Base-by-base conservation (phyloP, 2,797 vertebrate species). In the Galagoides demidoff region DNA sequence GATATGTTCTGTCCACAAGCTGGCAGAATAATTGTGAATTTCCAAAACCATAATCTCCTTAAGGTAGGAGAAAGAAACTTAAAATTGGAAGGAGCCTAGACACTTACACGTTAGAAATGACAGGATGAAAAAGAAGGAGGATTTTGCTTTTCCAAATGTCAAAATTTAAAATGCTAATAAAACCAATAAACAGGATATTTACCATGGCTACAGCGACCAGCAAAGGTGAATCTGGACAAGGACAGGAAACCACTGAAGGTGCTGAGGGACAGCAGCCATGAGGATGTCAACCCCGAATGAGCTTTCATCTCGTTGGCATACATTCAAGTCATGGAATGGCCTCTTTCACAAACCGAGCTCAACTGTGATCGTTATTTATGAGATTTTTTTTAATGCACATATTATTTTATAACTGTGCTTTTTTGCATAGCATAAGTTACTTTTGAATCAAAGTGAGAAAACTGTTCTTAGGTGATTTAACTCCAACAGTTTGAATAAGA, bases 161-260 rank as follows among this genome's bases (percentile, higher is more conserved):
- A 94, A 97, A 92, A 97, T 97, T 98, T 98, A 27, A 85, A 97
- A 97, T 97, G 97, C 92, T 97, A 97, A 97, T 97, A 96, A 96
- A 97, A 97, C 73, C 97, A 96, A 87, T 95, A 92, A 77, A 95
- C 97, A 86, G 93, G 96, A 81, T 96, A 98, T 94, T 97, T 97
- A 73, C 97, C 92, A 96, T 96, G 94, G 57, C 96, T 97, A 82
- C 84, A 95, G 90, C 92, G 85, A 97, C 96, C 85, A 95, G 86
- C 95, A 97, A 97, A 98, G 97, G 97, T 97, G 97, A 97, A 78
- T 68, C 4, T 90, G 96, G 89, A 92, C 68, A 68, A 87, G 64
- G 81, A 79, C 82, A 90, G 17, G 85, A 90, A 91, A 79, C 94
- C 64, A 79, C 25, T 23, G 74, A 91, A 87, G 34, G 84, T 90